Evolutionary conservation across 2,113 vertebrate genomes (phyloP), one percentile per base, ranked within the genome.

Genomic region (Enhydra lutris): DNA sequence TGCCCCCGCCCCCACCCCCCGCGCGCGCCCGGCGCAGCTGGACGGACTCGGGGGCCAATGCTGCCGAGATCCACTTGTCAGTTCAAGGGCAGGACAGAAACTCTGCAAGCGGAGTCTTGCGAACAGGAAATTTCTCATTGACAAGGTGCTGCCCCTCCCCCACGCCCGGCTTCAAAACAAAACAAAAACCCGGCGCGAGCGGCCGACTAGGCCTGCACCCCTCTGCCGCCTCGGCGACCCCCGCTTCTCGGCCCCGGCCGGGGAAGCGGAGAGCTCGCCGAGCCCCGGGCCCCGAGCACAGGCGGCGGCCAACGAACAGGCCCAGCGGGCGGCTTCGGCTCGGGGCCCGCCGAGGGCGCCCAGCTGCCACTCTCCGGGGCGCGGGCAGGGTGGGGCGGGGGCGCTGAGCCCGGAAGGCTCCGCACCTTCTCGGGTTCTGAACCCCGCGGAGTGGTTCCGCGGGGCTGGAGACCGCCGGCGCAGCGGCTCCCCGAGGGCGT

Each of bases 71-170:
- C 98, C 98, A 94, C 98, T 99, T 98, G 98, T 98, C 99, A 98
- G 98, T 99, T 99, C 99, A 99, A 99, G 99, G 99, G 98, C 99
- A 99, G 98, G 98, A 99, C 98, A 98, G 98, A 98, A 98, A 98
- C 98, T 96, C 96, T 97, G 98, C 98, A 97, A 98, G 98, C 97
- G 55, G 95, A 98, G 98, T 98, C 98, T 98, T 98, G 98, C 2
- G 98, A 98, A 98, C 98, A 97, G 98, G 99, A 99, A 99, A 98
- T 98, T 98, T 99, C 98, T 98, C 98, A 87, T 98, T 98, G 98
- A 98, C 97, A 97, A 98, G 97, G 97, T 98, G 98, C 98, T 98
- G 97, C 98, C 98, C 98, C 98, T 96, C 96, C 97, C 98, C 98
- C 98, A 79, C 83, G 8, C 89, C 91, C 15, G 34, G 82, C 86